These are phyloP conservation scores for Pararge aegeria DNA, from an alignment of 1,140 invertebrate species.

Conservation along the genomic window DNA sequence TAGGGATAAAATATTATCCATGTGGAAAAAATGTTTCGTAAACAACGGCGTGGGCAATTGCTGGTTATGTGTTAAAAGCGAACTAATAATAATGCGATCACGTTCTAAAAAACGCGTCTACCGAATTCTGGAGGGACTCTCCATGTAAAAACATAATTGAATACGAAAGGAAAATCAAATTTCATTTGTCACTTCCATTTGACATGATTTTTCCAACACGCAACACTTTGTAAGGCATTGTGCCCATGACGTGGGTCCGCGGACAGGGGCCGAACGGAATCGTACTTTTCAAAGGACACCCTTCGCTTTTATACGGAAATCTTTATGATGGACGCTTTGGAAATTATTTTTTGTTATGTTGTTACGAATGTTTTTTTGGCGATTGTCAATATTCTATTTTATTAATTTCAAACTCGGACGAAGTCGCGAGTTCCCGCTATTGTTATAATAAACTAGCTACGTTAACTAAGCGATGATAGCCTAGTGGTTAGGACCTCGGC, in stretches of 20 bases:
- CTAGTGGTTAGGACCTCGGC: too few species aligned
- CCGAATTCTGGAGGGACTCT: background rate
- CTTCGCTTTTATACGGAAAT: slow-evolving; percentile 48
- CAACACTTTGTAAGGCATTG: slow-evolving; percentile 39
- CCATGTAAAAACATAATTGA: slow-evolving; percentile 13
- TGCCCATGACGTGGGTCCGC: slow-evolving; percentile 54
- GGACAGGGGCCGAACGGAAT: slow-evolving; percentile 25
- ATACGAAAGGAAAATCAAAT: slow-evolving; percentile 21
- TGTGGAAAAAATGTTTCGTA: too few species aligned
- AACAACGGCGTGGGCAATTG: too few species aligned
- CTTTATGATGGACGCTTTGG: slow-evolving; percentile 56
- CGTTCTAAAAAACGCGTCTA: background rate
- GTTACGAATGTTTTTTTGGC: background rate
- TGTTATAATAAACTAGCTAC: too few species aligned
- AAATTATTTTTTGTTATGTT: slow-evolving; percentile 1
- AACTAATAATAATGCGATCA: background rate
- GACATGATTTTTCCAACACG: slow-evolving; percentile 44
- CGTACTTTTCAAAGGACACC: slow-evolving; percentile 29
- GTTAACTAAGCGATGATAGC: too few species aligned
- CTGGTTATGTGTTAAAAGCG: too few species aligned
- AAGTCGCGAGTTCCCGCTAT: too few species aligned
- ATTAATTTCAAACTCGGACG: too few species aligned
- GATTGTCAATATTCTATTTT: too few species aligned
- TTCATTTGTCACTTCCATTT: slow-evolving; percentile 48
- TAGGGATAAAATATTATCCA: too few species aligned